phyloP scores from a whole-genome alignment of 2,888 invertebrate genomes.

The Digitonthophagus gazella region DNA sequence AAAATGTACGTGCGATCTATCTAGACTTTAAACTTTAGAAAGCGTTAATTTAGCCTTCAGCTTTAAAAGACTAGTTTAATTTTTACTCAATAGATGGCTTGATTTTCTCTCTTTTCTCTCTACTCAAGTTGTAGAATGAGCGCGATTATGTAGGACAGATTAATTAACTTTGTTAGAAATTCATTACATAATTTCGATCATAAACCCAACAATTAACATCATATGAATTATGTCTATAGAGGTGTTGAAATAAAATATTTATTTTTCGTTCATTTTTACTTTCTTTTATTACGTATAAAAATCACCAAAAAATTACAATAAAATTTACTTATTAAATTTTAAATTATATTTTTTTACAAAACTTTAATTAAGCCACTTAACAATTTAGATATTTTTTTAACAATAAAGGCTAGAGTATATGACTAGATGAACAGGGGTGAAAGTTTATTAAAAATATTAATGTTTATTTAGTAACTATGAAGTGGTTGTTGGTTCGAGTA shows the following conservation, averaged over 20 bases:
- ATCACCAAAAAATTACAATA: not conserved
- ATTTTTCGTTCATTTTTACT: not conserved
- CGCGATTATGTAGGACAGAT: no score
- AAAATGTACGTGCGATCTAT: no score
- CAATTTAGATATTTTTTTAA: not conserved
- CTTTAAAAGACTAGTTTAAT: no score
- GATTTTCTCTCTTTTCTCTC: no score
- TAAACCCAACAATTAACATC: not conserved
- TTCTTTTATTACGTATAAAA: not conserved
- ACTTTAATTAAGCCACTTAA: not conserved
- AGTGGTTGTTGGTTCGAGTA: conserved; percentile 39
- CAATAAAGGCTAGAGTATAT: not conserved
- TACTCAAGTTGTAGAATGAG: no score
- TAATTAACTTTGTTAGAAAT: no score
- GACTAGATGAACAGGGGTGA: not conserved
- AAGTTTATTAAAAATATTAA: not conserved
- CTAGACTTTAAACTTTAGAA: no score
- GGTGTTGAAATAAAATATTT: not conserved
- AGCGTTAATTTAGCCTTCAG: no score
- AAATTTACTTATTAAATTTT: not conserved
- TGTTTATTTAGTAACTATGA: not conserved
- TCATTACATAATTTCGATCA: no score
- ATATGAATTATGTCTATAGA: not conserved
- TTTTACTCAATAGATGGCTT: no score
- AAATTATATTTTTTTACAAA: not conserved